Base-by-base conservation (phyloP, 1,140 invertebrate species). In the Chrysomallon squamiferum region DNA sequence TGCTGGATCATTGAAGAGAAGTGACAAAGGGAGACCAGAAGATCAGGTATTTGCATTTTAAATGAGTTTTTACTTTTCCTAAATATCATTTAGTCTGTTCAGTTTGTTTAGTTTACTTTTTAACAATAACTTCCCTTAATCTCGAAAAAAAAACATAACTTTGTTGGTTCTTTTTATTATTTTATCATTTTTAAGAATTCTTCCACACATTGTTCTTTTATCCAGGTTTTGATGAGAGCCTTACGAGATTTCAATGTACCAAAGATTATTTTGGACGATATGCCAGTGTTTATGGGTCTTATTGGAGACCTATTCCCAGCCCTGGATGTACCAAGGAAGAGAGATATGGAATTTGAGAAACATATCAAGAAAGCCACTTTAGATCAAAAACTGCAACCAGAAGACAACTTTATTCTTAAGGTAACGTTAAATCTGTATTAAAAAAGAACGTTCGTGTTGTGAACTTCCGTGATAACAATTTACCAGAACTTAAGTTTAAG, bases 281-380 rank as follows among this genome's bases (percentile, higher is more conserved):
- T 96, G 77, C 94, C 95, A 0, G 93, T 98, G 15, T 98, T 98
- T 81, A 96, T 98, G 94, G 96, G 96, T 45, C 87, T 98, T 3
- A 97, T 98, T 76, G 93, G 94, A 18, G 96, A 98, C 86, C 86
- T 98, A 25, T 98, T 98, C 86, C 96, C 96, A 13, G 93, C 95
- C 18, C 86, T 98, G 41, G 95, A 98, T 88, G 95, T 97, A 20
- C 95, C 95, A 2, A 89, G 96, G 72, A 98, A 97, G 87, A 88
- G 95, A 75, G 94, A 98, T 86, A 87, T 92, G 54, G 95, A 96
- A 71, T 96, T 98, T 87, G 96, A 98, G 85, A 92, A 93, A 81
- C 92, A 92, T 60, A 93, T 98, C 5, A 95, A 95, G 87, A 92
- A 95, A 86, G 95, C 96, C 30, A 92, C 95, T 30, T 88, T 93